Base-by-base conservation (phyloP, 2,888 invertebrate species). In the Hemicrepidius hirtus region DNA sequence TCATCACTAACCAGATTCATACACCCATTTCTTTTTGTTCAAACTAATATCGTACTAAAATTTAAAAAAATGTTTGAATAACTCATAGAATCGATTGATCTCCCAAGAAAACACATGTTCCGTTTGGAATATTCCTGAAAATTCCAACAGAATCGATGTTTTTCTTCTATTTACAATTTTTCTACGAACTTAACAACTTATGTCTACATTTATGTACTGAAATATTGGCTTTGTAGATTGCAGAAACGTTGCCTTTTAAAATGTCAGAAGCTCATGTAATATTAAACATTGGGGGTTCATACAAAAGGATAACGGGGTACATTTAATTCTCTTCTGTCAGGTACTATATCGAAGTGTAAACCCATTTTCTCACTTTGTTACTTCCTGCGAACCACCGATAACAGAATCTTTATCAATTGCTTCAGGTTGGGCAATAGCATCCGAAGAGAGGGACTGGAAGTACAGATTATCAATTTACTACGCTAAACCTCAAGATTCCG, bases 401-500 rank as follows among this genome's bases (percentile, higher is more conserved):
- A 57, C n/a, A 44, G 40, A 60, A 41, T 62, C 63, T 69, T 68
- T 68, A 46, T 57, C 35, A 50, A 59, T 68, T 50, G 68, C 57
- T 70, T 49, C 50, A 92, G 94, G 91, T 7, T 94, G 94, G 94
- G 93, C 94, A 2, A 89, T 90, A 12, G 91, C 92, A 24, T 88
- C 91, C 0, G 91, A 92, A 75, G 95, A 95, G 85, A 90, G 92
- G 76, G 93, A 95, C 76, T 92, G 93, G 85, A 94, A 95, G 83
- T 96, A 94, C 87, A 90, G 95, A 5, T 88, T 96, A 76, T 94
- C 93, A 78, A 91, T 96, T 82, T 93, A 91, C 86, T 94, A 95
- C 85, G 93, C 94, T 80, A 93, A 95, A 80, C 89, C 91, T n/a
- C 92, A 94, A 67, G 95, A 96, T 87, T 93, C 94, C 37, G 96